Base-by-base conservation (phyloP, 2,113 vertebrate species). In the Tyrannus savana region DNA sequence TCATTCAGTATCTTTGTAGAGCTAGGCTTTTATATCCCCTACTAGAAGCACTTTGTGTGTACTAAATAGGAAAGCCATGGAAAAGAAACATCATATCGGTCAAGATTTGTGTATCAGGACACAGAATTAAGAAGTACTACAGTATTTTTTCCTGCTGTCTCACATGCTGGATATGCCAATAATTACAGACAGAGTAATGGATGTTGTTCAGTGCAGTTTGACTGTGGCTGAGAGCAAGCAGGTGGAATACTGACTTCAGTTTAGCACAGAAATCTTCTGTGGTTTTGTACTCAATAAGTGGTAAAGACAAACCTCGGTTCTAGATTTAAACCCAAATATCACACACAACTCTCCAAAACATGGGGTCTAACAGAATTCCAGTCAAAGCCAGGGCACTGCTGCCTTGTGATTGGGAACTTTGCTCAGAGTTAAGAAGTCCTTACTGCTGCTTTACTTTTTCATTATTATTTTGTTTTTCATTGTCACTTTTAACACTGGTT, bases 361-460 rank as follows among this genome's bases (percentile, higher is more conserved):
- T 0, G 0, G 10, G 0, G 1, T 62, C 50, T 52, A 49, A 25
- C 14, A 50, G 19, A 87, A 85, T 71, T 82, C 28, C 12, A 28
- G 1, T 35, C 16, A 28, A 42, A 58, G 37, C 10, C 13, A 59
- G 16, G 19, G 6, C 25, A 41, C 18, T 63, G 46, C 39, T 72
- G 4, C 49, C 42, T 92, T 50, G 21, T 23, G 7, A 14, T 62
- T 22, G 72, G 22, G 15, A 69, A n/a, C 2, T 75, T 72, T 85
- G 67, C 28, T 55, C 9, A n/a, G 39, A 69, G 24, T 15, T 47
- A 80, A 33, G 68, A 39, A 67, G 16, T 42, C 12, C 14, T 78
- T 52, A 58, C 27, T 10, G 7, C 53, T 53, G 11, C 19, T 72
- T 49, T 41, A 35, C 13, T 42, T 66, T 73, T 76, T 75, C 4